These are phyloP conservation scores for Rhinella marina DNA, from an alignment of 2,797 vertebrate species.

Conservation along the genomic window DNA sequence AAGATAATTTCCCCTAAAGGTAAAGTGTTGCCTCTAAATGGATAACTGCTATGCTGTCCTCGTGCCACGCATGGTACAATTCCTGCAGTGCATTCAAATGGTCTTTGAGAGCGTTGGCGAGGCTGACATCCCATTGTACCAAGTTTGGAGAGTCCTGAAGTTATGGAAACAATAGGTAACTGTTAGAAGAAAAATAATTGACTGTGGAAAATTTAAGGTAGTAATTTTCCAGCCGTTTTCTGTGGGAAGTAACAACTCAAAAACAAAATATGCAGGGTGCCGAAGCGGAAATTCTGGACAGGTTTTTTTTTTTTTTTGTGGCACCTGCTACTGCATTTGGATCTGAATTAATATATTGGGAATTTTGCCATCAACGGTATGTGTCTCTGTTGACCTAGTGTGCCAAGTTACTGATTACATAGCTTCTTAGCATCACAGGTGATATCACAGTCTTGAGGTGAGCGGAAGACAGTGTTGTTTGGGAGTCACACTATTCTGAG, in stretches of 20 bases:
- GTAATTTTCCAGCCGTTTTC: conserved; percentile 41
- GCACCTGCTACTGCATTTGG: conserved; percentile 17
- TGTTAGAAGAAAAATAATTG: conserved; percentile 21
- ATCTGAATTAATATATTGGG: conserved; percentile 17
- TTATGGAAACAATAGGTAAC: conserved; percentile 36
- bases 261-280: conserved; percentile 22
- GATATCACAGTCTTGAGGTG: too few relatives aligned
- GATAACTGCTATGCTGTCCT: conserved; percentile 28
- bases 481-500: too few relatives aligned
- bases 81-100: conserved; percentile 25
- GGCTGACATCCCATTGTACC: conserved; percentile 19
- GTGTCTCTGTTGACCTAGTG: not conserved
- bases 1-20: conserved; percentile 57
- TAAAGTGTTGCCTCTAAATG: conserved; percentile 56
- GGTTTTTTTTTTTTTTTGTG: not conserved
- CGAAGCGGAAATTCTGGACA: conserved; percentile 13
- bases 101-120: conserved; percentile 4
- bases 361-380: not conserved
- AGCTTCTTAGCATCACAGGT: too few relatives aligned
- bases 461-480: too few relatives aligned
- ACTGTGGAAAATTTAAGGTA: conserved; percentile 35
- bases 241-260: conserved; percentile 27
- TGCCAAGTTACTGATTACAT: not conserved
- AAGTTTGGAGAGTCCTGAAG: conserved; percentile 24
- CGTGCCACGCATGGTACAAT: conserved; percentile 26